These are phyloP conservation scores for Xyliphius kryptos DNA, from an alignment of 2,113 vertebrate species.

Conservation along the genomic window DNA sequence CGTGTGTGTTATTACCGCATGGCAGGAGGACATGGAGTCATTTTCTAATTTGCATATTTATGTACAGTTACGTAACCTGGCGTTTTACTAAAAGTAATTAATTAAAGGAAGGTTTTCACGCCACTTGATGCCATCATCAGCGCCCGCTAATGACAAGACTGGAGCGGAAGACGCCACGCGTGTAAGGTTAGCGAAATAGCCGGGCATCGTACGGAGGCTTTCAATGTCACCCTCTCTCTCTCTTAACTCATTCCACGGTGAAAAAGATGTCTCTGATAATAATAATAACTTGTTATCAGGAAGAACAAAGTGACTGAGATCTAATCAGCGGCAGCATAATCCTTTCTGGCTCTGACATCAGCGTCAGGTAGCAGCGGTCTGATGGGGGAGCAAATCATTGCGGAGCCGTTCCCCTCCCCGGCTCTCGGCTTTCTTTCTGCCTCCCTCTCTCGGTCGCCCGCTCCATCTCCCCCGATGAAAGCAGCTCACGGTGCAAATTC, in stretches of 20 bases:
- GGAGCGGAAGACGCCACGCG: background rate
- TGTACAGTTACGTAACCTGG: too few relatives aligned
- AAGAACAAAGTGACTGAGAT: conserved; percentile 53
- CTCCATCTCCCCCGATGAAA: conserved; percentile 39
- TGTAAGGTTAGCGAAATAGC: background rate
- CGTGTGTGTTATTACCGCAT: too few relatives aligned
- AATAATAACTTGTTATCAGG: conserved; percentile 56
- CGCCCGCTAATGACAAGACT: too few relatives aligned
- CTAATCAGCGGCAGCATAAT: conserved; percentile 50
- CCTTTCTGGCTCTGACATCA: conserved; percentile 37
- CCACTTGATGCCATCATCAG: too few relatives aligned
- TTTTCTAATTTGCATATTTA: too few relatives aligned
- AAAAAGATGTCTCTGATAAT: conserved; percentile 58
- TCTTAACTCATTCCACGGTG: conserved; percentile 42
- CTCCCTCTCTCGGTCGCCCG: conserved; percentile 16
- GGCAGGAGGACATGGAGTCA: too few relatives aligned
- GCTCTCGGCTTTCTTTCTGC: conserved; percentile 18
- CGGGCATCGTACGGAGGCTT: conserved; percentile 18
- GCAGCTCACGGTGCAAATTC: conserved; percentile 45
- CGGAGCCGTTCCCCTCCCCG: too few relatives aligned
- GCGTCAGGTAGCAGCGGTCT: conserved; percentile 36
- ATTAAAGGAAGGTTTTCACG: too few relatives aligned
- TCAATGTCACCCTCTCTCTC: conserved; percentile 50
- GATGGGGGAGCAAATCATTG: conserved; percentile 32
- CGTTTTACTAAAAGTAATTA: too few relatives aligned